Conservation (phyloP, 2,113 vertebrate species). For the Pluvianellus socialis region DNA sequence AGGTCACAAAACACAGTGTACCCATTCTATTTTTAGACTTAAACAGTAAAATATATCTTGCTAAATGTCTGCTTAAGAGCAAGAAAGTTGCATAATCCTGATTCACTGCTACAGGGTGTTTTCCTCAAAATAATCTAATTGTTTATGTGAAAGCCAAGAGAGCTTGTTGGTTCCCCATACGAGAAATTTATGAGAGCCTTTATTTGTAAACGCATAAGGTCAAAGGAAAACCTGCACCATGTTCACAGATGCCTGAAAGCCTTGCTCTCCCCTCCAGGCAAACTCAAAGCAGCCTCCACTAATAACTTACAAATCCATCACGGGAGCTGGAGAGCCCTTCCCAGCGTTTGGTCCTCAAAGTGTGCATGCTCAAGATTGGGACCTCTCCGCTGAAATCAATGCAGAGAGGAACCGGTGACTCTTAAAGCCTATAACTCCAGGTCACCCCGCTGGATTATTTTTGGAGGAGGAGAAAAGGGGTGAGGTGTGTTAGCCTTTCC, state of each 20-base stretch:
- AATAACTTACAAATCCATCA: neutral
- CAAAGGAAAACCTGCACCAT: neutral
- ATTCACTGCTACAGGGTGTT: neutral
- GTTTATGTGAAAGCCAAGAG: neutral
- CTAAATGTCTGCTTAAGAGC: constrained; percentile 2
- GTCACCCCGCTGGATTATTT: neutral
- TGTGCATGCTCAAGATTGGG: rapidly evolving
- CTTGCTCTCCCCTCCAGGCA: neutral
- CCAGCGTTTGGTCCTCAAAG: neutral
- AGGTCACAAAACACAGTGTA: constrained; percentile 44
- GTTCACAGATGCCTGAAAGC: rapidly evolving
- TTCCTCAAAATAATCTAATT: neutral
- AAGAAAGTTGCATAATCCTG: neutral
- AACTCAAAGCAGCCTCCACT: neutral
- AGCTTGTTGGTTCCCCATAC: neutral
- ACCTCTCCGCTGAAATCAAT: neutral
- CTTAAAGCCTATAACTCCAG: neutral
- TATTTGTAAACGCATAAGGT: neutral
- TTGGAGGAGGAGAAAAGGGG: neutral
- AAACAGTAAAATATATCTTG: constrained; percentile 23
- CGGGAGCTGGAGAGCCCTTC: neutral
- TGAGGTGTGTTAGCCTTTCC: neutral
- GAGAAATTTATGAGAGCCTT: neutral
- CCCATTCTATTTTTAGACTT: constrained; percentile 57
- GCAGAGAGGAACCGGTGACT: neutral